Base-by-base conservation (phyloP, 2,888 invertebrate genomes). In the Thecophora atra region DNA sequence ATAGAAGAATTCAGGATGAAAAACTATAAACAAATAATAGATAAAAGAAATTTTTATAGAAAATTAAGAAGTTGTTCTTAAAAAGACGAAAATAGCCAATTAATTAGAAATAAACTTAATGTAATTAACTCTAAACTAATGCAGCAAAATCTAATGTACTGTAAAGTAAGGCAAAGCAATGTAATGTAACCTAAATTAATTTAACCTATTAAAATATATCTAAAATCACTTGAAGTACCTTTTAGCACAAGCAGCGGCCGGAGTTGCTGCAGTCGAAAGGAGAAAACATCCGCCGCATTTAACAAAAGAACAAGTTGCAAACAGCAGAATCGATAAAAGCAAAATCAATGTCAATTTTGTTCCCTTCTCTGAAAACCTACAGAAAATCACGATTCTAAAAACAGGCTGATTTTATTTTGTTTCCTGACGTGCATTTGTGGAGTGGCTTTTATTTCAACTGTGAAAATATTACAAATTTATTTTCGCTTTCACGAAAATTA, bases 161-260 rank as follows among this genome's bases (percentile, higher is more conserved):
- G 37, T 54, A 44, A 52, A 42, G 30, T 19, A 6, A n/a, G 42
- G 68, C 17, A 30, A 63, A 30, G 28, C 37, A 62, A 47, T 51
- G n/a, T 37, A 17, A 71, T 44, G 24, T 28, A 62, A 66, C 44
- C n/a, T 54, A 37, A 11, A 62, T 52, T 19, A 73, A 69, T 52
- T 58, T 74, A 73, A 71, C 30, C 52, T 52, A 64, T 21, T 58
- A 60, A 73, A 69, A 70, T 71, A 51, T 63, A 70, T 74, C 76
- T 74, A 77, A 78, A 81, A 78, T 82, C 81, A 81, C 81, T 83
- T 82, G 80, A 80, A 80, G 81, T 82, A 82, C 83, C 82, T 83
- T 80, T 79, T 78, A 81, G 80, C 78, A 77, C 78, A 80, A 73
- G 71, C 72, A 54, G 19, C 47, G 62, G 71, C 28, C 37, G 51